Percentiles rank a stretch among this genome's conserved stretches.
Conservation (phyloP, 2,888 invertebrate species). For the Ctenicera cuprea region DNA sequence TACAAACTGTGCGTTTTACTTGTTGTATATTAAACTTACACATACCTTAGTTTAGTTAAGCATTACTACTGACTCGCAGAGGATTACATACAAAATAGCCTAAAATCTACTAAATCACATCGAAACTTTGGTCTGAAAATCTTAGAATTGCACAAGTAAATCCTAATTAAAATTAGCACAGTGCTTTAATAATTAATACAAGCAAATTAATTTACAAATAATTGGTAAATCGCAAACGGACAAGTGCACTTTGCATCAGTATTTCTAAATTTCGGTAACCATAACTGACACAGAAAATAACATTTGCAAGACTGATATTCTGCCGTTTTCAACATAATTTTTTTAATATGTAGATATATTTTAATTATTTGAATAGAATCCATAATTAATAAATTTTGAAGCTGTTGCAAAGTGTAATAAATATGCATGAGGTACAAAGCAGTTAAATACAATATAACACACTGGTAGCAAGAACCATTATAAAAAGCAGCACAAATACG, state of each 20-base stretch:
- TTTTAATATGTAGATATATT: too few species aligned
- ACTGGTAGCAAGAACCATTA: too few species aligned
- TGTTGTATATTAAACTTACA: conserved; percentile 15
- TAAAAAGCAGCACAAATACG: too few species aligned
- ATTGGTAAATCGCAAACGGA: neutral
- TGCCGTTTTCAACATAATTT: neutral
- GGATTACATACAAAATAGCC: conserved; percentile 50
- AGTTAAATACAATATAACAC: too few species aligned
- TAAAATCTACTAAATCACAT: conserved; percentile 62
- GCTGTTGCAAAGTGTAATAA: too few species aligned
- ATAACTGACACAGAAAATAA: too few species aligned
- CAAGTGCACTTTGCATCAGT: neutral
- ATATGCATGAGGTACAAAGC: too few species aligned
- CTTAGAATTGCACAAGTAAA: conserved; percentile 62
- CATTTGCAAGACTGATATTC: neutral
- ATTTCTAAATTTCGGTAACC: neutral
- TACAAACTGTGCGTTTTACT: conserved; percentile 41
- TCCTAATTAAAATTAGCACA: conserved; percentile 28
- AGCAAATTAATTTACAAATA: neutral
- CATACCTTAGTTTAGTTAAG: conserved; percentile 49
- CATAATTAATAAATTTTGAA: too few species aligned
- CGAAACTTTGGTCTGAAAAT: conserved; percentile 65
- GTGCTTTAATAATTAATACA: neutral
- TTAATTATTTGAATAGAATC: too few species aligned
- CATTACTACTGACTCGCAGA: conserved; percentile 57